phyloP scores from a whole-genome alignment of 2,888 invertebrate genomes.

The Endomychus coccineus region DNA sequence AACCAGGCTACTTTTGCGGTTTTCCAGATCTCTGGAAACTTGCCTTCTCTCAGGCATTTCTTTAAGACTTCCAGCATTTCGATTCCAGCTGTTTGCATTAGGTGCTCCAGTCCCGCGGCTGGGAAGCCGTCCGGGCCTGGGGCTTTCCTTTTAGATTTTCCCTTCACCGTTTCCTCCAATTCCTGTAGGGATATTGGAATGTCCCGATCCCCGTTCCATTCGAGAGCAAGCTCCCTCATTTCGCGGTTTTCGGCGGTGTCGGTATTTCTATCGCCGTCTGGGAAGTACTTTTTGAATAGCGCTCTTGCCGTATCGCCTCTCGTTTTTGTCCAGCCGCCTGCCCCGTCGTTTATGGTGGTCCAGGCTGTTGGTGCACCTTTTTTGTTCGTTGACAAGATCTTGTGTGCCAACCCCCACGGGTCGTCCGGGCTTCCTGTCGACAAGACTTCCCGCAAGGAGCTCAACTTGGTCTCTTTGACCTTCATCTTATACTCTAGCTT shows the following conservation, averaged over 20 bases:
- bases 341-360: background rate
- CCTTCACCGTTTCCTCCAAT: background rate
- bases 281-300: conserved; percentile 18
- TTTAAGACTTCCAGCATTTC: conserved; percentile 16
- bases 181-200: conserved; percentile 5
- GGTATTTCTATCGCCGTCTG: conserved; percentile 9
- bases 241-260: conserved; percentile 8
- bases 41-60: conserved; percentile 18
- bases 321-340: conserved; percentile 11
- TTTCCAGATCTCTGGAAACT: conserved; percentile 25
- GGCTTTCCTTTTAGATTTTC: conserved; percentile 14
- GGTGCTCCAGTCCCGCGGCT: conserved; percentile 10
- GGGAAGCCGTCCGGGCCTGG: conserved; percentile 17
- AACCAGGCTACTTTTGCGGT: conserved; percentile 21
- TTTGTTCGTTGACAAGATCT: conserved; percentile 7
- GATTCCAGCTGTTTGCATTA: conserved; percentile 4
- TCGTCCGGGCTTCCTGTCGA: conserved; percentile 4
- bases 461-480: conserved; percentile 11
- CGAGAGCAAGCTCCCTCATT: background rate
- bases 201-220: background rate
- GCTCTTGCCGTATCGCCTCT: conserved; percentile 11
- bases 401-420: conserved; percentile 11
- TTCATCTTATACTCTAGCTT: conserved; percentile 3
- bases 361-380: background rate
- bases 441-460: conserved; percentile 3